Base-by-base conservation (phyloP, 2,797 vertebrate species). In the Labroides dimidiatus region DNA sequence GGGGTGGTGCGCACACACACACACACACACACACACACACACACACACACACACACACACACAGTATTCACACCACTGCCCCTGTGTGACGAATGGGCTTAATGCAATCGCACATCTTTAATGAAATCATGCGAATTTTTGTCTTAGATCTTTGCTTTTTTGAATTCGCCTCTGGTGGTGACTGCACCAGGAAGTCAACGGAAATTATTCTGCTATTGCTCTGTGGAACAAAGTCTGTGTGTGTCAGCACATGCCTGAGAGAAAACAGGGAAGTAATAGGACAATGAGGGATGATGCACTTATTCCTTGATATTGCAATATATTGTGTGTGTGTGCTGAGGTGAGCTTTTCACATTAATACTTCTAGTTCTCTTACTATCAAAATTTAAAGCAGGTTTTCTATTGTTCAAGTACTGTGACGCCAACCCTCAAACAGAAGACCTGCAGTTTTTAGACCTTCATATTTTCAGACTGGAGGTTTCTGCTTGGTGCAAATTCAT, bases 101-200 rank as follows among this genome's bases (percentile, higher is more conserved):
- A 90, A 90, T 84, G 85, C 85, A 89, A 88, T 89, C 88, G 75
- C 84, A 78, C 82, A 78, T 90, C 77, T 90, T 88, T 90, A 91
- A 90, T 90, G 89, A 88, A 91, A 92, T 91, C 88, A 87, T 80
- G 78, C 85, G 85, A 91, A 92, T 87, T 89, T 89, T 90, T 90
- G 89, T 85, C 82, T 90, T 78, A 88, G 88, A 91, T 91, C 90
- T 90, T 86, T 86, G 87, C 85, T 90, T 92, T 89, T 87, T 87
- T 89, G 82, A 91, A 90, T 84, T 72, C 71, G 89, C 92, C 92
- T 91, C 85, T 66, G 89, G 92, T 90, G 87, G 84, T 78, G 76
- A 14, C 73, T 80, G 77, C 87, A 87, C 84, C 82, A 89, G 84
- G 88, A 92, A 89, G 89, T 87, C 82, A 78, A 78, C 82, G 75